Base-by-base conservation (phyloP, 2,113 vertebrate species). In the Calyptommatus sinebrachiatus region DNA sequence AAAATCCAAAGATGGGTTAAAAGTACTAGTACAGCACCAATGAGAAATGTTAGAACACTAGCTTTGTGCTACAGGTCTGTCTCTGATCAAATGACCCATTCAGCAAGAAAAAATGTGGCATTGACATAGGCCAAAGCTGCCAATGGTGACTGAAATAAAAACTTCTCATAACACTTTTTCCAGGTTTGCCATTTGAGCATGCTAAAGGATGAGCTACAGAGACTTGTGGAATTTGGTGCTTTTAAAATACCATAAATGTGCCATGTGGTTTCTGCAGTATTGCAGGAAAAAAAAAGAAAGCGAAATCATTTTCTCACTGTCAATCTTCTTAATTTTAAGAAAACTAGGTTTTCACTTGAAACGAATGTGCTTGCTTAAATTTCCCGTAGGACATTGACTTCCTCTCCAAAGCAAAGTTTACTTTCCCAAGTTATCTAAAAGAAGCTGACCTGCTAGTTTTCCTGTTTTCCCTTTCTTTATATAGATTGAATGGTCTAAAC, bases 351-450 rank as follows among this genome's bases (percentile, higher is more conserved):
- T 81, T 76, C 77, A 77, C 76, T 65, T 82, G 82, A 91, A 91
- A 92, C 87, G 91, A 85, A 18, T 48, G 31, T 83, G 85, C 83
- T 89, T 90, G 81, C 67, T 82, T 24, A 9, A 76, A 16, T 86
- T 78, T 90, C 81, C 84, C 74, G 22, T 65, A 75, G 76, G 74
- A 80, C 46, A 35, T 4, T 53, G 72, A 81, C 78, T 93, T 92
- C 90, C 91, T 94, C 63, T 83, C 41, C 76, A 87, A 5, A 29
- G 79, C 57, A 90, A 83, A 85, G 83, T 82, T 85, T 79, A 78
- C 45, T 88, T 61, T 82, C 76, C 73, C 21, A 70, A 70, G 71
- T 88, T 92, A 78, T 11, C 61, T 88, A 80, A 80, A 86, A 79
- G 71, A 65, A 75, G 7, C 71, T 69, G 80, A 18, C 11, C 41